Evolutionary conservation across 2,113 vertebrate genomes (phyloP).

Genomic region (Epinephelus cyanopodus): DNA sequence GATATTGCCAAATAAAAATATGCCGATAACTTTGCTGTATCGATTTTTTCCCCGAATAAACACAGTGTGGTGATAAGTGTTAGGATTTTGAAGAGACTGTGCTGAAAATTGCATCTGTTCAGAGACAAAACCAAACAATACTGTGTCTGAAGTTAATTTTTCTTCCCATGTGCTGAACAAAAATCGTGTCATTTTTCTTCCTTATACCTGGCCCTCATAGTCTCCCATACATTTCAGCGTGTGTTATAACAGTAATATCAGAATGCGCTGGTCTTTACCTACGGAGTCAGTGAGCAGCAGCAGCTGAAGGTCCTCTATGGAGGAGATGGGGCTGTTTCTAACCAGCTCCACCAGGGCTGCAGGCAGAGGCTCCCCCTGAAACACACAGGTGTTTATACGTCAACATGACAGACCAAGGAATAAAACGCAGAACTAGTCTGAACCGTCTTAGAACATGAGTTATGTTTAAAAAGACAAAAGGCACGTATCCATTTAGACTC

Average conservation of each 20-base stretch:
- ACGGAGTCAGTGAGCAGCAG: slow-evolving; percentile 94
- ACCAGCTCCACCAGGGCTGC: slow-evolving; percentile 95
- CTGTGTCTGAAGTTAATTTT: no score
- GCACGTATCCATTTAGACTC: not conserved
- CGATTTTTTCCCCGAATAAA: no score
- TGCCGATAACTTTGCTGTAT: no score
- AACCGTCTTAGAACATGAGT: not conserved
- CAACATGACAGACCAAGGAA: not conserved
- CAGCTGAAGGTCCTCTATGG: slow-evolving; percentile 93
- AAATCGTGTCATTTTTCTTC: no score
- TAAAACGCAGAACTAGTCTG: not conserved
- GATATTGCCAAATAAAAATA: no score
- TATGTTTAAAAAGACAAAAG: not conserved
- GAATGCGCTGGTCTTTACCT: slow-evolving; percentile 90
- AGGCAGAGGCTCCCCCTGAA: slow-evolving; percentile 93
- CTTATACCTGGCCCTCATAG: no score
- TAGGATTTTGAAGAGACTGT: no score
- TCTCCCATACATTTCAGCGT: not conserved
- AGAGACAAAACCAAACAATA: no score
- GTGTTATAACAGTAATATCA: not conserved
- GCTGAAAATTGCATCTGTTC: no score
- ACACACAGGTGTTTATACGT: slow-evolving; percentile 25
- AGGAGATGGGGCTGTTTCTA: slow-evolving; percentile 90
- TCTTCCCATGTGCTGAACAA: no score
- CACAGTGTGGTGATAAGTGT: no score